Base-by-base conservation (phyloP, 2,113 vertebrate genomes). In the Cariama cristata region DNA sequence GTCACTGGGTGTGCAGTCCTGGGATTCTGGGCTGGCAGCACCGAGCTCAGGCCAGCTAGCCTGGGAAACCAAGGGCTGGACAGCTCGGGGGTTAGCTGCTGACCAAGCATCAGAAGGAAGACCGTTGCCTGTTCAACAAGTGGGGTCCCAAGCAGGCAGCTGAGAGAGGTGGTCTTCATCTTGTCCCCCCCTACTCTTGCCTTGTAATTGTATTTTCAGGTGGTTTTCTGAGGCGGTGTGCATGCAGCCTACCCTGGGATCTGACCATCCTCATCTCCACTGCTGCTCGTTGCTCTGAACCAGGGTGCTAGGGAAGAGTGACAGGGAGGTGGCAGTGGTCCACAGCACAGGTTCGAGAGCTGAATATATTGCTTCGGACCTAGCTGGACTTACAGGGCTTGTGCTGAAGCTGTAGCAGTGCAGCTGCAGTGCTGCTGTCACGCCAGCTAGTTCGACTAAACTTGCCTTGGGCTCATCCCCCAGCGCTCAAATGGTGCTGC, bases 151-250 rank as follows among this genome's bases (percentile, higher is more conserved):
- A 35, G 40, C 2, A 6, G 12, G 11, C 38, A 50, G 59, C 52
- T 62, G 19, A 74, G 81, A 44, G 42, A n/a, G 6, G 12, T 22
- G n/a, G 45, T 77, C 14, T 8, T 17, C 9, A 20, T 56, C 22
- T 47, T 49, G 6, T 55, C 4, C 38, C 8, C 8, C 19, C 6
- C 12, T 30, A 12, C 18, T 47, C 11, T 33, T 66, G 49, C 49
- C 22, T 47, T 38, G 4, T 86, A 23, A 11, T 42, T 3, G 0
- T 11, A 14, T n/a, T 32, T 42, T 9, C 0, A 0, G 1, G 24
- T 30, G 1, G 0, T 4, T 66, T 11, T 47, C 35, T 58, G 71
- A 74, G 77, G 60, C 22, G 6, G 33, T 28, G 38, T 33, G 38
- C 26, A 12, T 0, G 1, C 49, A 60, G 38, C 42, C 14, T 69